Percentiles rank a stretch among this genome's conserved stretches.
Evolutionary conservation across 92 coral and sea anemone genomes (phyloP).

Genomic region (Palythoa caribaeorum): DNA sequence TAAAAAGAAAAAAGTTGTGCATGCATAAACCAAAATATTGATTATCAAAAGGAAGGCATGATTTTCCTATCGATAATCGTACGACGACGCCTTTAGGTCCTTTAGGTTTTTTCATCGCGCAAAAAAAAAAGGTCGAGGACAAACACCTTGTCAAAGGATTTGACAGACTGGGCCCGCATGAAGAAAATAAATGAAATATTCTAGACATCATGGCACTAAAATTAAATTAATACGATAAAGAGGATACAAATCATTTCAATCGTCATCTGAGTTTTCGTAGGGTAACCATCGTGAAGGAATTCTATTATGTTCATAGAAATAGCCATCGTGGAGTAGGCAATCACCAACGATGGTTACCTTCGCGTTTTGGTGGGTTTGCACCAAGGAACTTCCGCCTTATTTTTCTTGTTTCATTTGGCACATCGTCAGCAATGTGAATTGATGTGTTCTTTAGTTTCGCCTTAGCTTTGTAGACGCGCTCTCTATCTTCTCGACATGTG

Average conservation of each 20-base stretch:
- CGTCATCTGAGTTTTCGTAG: no score
- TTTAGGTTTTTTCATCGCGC: constrained; percentile 9
- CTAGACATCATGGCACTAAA: no score
- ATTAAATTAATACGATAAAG: no score
- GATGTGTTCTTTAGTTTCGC: constrained; percentile 16
- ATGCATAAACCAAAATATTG: neutral
- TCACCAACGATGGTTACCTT: neutral
- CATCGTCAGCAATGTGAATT: neutral
- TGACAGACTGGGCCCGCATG: neutral
- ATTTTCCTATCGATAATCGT: no score
- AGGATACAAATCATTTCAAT: no score
- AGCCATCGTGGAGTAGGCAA: neutral
- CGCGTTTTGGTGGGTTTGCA: neutral
- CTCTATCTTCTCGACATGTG: constrained; percentile 11
- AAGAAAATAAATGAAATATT: no score
- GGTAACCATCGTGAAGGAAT: constrained; percentile 1
- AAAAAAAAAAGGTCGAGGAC: constrained; percentile 7
- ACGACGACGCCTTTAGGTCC: no score
- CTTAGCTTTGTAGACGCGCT: constrained; percentile 8
- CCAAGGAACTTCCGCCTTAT: neutral
- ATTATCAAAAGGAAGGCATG: no score
- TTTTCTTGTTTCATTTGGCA: neutral
- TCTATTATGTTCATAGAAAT: neutral
- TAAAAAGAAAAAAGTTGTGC: no score
- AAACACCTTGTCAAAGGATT: neutral